These are phyloP conservation scores for Eledona agricola DNA, from an alignment of 2,888 invertebrate genomes.

Conservation along the genomic window DNA sequence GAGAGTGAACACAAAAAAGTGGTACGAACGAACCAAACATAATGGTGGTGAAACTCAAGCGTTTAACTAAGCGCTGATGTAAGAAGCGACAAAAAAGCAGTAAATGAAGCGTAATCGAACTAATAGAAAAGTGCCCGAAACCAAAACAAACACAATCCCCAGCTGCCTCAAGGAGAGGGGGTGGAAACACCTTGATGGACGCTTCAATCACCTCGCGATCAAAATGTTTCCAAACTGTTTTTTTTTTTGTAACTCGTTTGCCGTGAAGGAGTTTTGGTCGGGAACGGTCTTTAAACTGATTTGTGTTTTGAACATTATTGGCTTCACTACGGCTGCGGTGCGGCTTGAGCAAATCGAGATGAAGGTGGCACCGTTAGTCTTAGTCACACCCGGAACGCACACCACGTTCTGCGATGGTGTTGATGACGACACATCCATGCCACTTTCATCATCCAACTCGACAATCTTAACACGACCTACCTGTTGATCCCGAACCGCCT, in stretches of 20 bases:
- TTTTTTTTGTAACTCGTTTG: conserved; percentile 18
- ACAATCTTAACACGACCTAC: conserved; percentile 67
- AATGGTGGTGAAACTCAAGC: conserved; percentile 42
- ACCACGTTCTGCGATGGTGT: conserved; percentile 25
- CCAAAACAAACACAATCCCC: conserved; percentile 60
- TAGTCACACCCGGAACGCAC: conserved; percentile 28
- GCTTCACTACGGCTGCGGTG: conserved; percentile 55
- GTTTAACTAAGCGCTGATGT: conserved; percentile 26
- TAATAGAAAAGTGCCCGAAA: conserved; percentile 50
- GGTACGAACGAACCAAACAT: conserved; percentile 44
- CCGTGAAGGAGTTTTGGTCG: conserved; percentile 6
- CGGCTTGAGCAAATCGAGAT: conserved; percentile 35
- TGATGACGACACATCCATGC: conserved; percentile 48
- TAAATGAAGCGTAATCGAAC: conserved; percentile 48
- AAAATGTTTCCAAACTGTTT: conserved; percentile 63
- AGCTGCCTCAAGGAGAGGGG: conserved; percentile 57
- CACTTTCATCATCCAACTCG: conserved; percentile 45
- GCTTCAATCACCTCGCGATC: conserved; percentile 62
- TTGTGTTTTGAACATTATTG: conserved; percentile 45
- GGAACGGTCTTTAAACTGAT: conserved; percentile 15
- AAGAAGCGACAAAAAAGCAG: conserved; percentile 42
- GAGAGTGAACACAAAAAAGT: conserved; percentile 56
- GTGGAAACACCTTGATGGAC: conserved; percentile 67
- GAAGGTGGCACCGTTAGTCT: conserved; percentile 30
- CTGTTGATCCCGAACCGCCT: conserved; percentile 85